These are phyloP conservation scores for Pseudolaguvia tuberculata DNA, from an alignment of 2,113 vertebrate genomes.

Conservation along the genomic window DNA sequence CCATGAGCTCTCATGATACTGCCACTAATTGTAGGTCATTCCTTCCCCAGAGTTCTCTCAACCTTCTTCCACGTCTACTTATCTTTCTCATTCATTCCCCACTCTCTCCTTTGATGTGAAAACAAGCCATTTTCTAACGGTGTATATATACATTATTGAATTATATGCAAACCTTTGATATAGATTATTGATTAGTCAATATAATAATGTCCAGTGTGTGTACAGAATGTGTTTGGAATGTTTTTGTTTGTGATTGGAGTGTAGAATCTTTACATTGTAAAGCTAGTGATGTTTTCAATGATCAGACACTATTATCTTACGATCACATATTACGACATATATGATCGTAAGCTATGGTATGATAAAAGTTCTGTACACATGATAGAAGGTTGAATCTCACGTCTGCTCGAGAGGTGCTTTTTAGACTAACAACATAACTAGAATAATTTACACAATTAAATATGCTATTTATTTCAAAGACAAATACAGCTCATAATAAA, in stretches of 20 bases:
- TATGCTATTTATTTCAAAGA: too few species aligned
- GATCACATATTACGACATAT: too few species aligned
- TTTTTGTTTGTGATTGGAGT: not conserved
- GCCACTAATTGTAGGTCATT: conserved; percentile 51
- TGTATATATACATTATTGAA: not conserved
- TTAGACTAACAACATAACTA: too few species aligned
- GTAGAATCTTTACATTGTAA: not conserved
- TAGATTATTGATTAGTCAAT: not conserved
- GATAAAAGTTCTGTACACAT: not conserved
- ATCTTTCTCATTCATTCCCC: conserved; percentile 29
- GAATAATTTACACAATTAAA: too few species aligned
- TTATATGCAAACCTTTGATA: not conserved
- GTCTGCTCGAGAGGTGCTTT: too few species aligned
- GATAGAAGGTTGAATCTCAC: not conserved
- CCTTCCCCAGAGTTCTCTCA: conserved; percentile 40
- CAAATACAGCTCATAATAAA: too few species aligned
- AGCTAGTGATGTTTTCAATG: too few species aligned
- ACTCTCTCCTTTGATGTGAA: conserved; percentile 22
- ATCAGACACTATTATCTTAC: too few species aligned
- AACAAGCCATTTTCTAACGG: not conserved
- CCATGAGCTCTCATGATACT: conserved; percentile 46
- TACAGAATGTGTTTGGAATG: not conserved
- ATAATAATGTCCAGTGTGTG: not conserved
- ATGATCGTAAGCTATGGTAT: not conserved
- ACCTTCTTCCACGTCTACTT: conserved; percentile 16